Evolutionary conservation across 2,888 invertebrate species (phyloP), one percentile per base, ranked within the genome.

Genomic region (Xestoiulus laeticollis): DNA sequence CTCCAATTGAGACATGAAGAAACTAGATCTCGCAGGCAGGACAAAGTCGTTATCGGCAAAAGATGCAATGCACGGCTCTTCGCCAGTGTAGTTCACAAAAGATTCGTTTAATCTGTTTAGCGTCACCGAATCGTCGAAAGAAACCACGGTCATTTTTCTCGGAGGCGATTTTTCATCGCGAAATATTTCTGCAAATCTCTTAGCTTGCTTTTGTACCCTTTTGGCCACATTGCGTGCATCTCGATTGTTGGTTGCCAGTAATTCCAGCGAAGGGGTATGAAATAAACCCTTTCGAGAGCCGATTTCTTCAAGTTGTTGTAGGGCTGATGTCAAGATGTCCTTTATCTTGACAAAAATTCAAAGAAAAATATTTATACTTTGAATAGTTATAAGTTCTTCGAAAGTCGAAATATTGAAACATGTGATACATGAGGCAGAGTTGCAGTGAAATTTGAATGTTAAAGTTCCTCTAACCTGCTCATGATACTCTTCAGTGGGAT

Each of bases 1-100:
- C 26, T 85, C 32, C 48, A 53, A 19, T 32, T 85, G 43, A 14
- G 86, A 85, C 86, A 85, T 85, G 48, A 44, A 53, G 48, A 85
- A 85, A 44, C 86, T 85, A 48, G 43, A 85, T 32, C 44, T 32
- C 8, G 48, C 19, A 48, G 86, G 86, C 19, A 85, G 19, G 22
- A 85, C 22, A 53, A 48, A 85, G 0, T 85, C 8, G 14, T 33
- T 38, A 10, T 84, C 32, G 1, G 38, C 33, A 38, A 84, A 33
- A 3, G 84, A 84, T 84, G 33, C 84, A 5, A 84, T 19, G 14
- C 84, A 84, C 33, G 26, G 84, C n/a, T 84, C 84, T 14, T 33
- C 33, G 8, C 84, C 33, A 84, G 19, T 38, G 43, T 33, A 84
- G 84, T 84, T 33, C 38, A 84, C 84, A 33, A 84, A n/a, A 16